Evolutionary conservation across 1,140 invertebrate species (phyloP), one percentile per base, ranked within the genome.

Genomic region (Littorina saxatilis): DNA sequence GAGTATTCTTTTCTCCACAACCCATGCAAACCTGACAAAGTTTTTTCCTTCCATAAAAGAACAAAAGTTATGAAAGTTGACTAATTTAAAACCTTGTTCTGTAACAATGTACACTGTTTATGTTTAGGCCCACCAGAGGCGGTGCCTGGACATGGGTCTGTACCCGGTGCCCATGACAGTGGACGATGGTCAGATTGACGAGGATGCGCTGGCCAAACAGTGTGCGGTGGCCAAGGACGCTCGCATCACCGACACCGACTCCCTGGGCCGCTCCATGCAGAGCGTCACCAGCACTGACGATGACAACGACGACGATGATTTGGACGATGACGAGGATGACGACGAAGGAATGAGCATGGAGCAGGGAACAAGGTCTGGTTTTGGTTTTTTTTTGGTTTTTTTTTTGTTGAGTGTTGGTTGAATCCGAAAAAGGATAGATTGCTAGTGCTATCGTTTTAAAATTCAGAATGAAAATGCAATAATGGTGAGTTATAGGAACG

Each of bases 121-220:
- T 29, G 5, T 27, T 40, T 43, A 83, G 82, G 96, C 98, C 0
- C 98, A 99, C 91, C 96, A 96, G 88, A 98, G 98, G 91, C 97
- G 96, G 86, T 98, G 98, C 93, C 94, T 96, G 11, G 96, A 98
- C 88, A 92, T 97, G 72, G 96, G 96, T 23, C 95, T 97, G 61
- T 86, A 91, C 82, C 94, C 96, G 20, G 95, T 96, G 37, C 96
- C 95, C 77, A 96, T 94, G 37, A 94, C 94, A n/a, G 96, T 94
- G 88, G 95, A 95, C 72, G 95, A 96, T 39, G 93, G 94, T 11
- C 95, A 95, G 80, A 95, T 95, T 82, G 95, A 96, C 86, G 94
- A 94, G 83, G 95, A 95, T 39, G 94, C 94, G 0, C 92, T 95
- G 2, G 94, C 93, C 0, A 94, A 93, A 84, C 86, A 93, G 85